These are phyloP conservation scores for Dusona sp. DNA, from an alignment of 2,888 invertebrate species.

Conservation along the genomic window DNA sequence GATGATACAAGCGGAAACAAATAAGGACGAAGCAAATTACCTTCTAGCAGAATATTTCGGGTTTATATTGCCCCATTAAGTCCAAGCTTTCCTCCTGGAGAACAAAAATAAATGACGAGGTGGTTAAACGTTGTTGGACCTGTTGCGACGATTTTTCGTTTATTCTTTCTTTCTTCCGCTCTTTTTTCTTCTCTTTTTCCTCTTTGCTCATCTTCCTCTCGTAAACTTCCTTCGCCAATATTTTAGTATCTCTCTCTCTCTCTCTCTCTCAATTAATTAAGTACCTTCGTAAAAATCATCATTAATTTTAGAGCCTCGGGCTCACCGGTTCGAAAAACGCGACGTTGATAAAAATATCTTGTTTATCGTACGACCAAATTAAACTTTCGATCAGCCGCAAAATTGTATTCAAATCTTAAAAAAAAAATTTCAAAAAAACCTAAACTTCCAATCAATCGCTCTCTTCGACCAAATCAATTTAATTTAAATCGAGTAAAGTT, in stretches of 20 bases:
- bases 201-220: neutral
- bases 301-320: neutral
- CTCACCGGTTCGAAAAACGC: neutral
- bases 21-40: slow-evolving; percentile 86
- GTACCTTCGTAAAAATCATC: neutral
- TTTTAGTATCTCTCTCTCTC: neutral
- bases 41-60: slow-evolving; percentile 92
- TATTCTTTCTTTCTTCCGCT: neutral
- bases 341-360: neutral
- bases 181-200: neutral
- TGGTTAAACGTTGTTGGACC: slow-evolving; percentile 66
- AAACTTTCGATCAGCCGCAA: no score
- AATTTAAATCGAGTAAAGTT: neutral
- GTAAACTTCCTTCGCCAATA: neutral
- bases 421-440: neutral
- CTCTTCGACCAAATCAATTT: neutral
- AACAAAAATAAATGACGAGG: slow-evolving; percentile 86
- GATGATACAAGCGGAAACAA: slow-evolving; percentile 78
- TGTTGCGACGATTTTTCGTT: slow-evolving; percentile 54
- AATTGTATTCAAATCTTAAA: neutral
- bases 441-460: neutral
- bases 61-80: slow-evolving; percentile 92
- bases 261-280: neutral
- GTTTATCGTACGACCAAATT: neutral
- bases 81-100: slow-evolving; percentile 90